Evolutionary conservation across 2,888 invertebrate species (phyloP), one percentile per base, ranked within the genome.

Genomic region (Drosophila incognita): DNA sequence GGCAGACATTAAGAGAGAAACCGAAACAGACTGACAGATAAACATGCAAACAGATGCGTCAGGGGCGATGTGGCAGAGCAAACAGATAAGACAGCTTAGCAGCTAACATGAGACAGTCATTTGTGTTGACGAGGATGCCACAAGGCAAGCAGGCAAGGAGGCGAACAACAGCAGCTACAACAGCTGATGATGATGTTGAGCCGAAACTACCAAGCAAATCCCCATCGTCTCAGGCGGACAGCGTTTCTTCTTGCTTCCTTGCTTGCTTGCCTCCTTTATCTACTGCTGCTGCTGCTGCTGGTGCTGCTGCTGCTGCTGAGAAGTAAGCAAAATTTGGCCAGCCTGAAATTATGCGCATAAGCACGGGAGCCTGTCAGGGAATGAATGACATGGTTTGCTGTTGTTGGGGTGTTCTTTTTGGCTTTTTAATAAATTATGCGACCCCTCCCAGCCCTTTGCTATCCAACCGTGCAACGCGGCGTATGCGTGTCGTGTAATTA

Each of bases 91-190:
- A 76, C 90, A 76, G 90, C 88, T 88, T 85, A 86, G 80, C 86
- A 85, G 90, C 84, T 85, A 86, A 86, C 90, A 86, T 82, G 90
- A 90, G 90, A 90, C 86, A 90, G 86, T 88, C 90, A 90, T 90
- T 90, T 86, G 86, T 69, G 83, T 75, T 84, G 89, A 84, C 89
- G 87, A 84, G 82, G 70, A 84, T 72, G 78, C 81, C 69, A 49
- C 81, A 57, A 69, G 33, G 27, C 42, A 69, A 10, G 35, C 1
- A 7, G 24, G 35, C 53, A 64, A 11, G 21, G n/a, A n/a, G 31
- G 29, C 40, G 2, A 13, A 15, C 49, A 36, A 40, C 59, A n/a
- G 13, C 56, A 72, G 60, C 71, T 56, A 31, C 24, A 59, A 35
- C 54, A 58, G 68, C 46, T 57, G 74, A 33, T 64, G 53, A 29